Percentiles rank a stretch among this genome's conserved stretches.
phyloP scores from a whole-genome alignment of 1,140 invertebrate species.

The Lanistes nyassanus region DNA sequence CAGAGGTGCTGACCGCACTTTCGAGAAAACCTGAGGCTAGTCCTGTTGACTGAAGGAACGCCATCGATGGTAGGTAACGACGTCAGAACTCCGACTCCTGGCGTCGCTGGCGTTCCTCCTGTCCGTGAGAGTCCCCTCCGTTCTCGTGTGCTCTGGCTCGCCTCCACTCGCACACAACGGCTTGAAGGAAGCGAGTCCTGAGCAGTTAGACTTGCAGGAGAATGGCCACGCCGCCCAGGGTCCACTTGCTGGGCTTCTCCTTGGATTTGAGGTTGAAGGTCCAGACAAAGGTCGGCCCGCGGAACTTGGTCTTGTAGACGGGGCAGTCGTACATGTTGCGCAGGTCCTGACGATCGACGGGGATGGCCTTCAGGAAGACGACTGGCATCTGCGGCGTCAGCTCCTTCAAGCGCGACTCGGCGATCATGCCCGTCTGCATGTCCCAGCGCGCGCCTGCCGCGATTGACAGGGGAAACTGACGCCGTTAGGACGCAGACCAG shows the following conservation, averaged over 20 bases:
- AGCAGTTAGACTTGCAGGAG: constrained; percentile 82
- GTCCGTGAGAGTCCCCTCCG: too few species aligned
- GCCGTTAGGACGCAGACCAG: too few species aligned
- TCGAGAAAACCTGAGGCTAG: too few species aligned
- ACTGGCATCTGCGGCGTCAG: constrained; percentile 93
- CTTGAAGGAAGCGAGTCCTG: too few species aligned
- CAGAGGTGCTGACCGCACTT: too few species aligned
- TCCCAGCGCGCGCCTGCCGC: constrained; percentile 31
- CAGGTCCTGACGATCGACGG: constrained; percentile 91
- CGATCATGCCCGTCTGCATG: constrained; percentile 70
- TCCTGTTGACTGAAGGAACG: too few species aligned
- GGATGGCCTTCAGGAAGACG: constrained; percentile 88
- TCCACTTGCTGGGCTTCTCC: constrained; percentile 94
- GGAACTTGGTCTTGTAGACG: constrained; percentile 88
- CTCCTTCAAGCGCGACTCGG: constrained; percentile 90
- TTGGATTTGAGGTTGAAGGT: constrained; percentile 95
- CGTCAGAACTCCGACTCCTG: too few species aligned
- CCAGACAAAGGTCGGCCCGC: constrained; percentile 95
- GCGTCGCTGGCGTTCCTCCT: too few species aligned
- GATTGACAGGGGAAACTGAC: too few species aligned
- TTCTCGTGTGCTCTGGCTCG: too few species aligned
- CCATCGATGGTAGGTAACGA: too few species aligned
- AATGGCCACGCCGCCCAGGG: constrained; percentile 89
- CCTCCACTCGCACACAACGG: too few species aligned
- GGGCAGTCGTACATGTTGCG: constrained; percentile 95